phyloP scores from a whole-genome alignment of 2,797 vertebrate species.

The Takifugu rubripes region DNA sequence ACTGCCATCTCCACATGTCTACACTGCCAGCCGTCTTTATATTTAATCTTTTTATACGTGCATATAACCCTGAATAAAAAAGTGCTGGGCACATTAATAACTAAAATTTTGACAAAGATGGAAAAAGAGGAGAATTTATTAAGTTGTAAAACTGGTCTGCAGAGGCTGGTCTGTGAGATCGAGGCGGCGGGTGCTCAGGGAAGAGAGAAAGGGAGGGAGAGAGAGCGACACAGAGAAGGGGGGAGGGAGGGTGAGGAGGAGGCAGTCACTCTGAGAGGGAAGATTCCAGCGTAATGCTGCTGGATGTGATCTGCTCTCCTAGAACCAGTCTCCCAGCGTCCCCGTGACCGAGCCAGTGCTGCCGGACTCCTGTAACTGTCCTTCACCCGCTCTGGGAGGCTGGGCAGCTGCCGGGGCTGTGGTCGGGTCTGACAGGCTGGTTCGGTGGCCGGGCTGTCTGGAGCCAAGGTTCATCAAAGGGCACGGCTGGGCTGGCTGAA shows the following conservation, averaged over 20 bases:
- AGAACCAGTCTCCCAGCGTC: conserved; percentile 47
- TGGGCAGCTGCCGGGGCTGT: conserved; percentile 39
- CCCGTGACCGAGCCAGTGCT: conserved; percentile 42
- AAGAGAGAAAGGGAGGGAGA: conserved; percentile 26
- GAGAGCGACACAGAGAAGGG: conserved; percentile 17
- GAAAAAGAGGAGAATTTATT: conserved; percentile 40
- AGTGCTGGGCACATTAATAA: conserved; percentile 5
- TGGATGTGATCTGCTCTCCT: conserved; percentile 68
- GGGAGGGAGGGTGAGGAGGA: conserved; percentile 48
- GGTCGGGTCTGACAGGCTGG: conserved; percentile 41
- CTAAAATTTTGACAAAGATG: conserved; percentile 48
- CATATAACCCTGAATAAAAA: conserved; percentile 28
- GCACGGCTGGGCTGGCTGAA: conserved; percentile 50
- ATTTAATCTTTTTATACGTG: conserved; percentile 3
- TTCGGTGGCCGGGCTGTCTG: conserved; percentile 48
- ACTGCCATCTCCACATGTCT: too few species aligned
- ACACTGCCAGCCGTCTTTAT: too few species aligned
- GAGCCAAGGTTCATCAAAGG: conserved; percentile 55
- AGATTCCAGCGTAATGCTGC: conserved; percentile 69
- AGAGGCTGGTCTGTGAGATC: conserved; percentile 53
- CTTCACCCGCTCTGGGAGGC: conserved; percentile 32
- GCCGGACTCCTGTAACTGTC: conserved; percentile 29
- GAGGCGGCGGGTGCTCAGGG: conserved; percentile 74
- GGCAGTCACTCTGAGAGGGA: conserved; percentile 68
- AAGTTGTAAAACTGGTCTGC: conserved; percentile 31